phyloP scores from a whole-genome alignment of 2,113 vertebrate genomes.

The Labeo rohita region DNA sequence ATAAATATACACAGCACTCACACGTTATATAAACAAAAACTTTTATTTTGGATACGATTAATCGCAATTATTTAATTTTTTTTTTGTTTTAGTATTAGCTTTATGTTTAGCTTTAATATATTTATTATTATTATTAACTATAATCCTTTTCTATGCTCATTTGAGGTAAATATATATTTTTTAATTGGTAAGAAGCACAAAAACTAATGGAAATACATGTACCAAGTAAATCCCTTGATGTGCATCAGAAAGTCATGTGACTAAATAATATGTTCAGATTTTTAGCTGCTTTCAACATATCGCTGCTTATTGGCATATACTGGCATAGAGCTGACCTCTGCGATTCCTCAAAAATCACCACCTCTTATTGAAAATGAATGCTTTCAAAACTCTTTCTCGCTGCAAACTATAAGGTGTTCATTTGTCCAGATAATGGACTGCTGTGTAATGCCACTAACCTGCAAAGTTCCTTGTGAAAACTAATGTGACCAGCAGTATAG shows the following conservation, averaged over 20 bases:
- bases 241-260: neutral
- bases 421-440: neutral
- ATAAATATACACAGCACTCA: too few species aligned
- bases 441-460: conserved; percentile 79
- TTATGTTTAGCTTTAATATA: too few species aligned
- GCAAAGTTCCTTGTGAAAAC: conserved; percentile 99
- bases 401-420: neutral
- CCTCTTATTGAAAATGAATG: neutral
- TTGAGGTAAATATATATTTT: neutral
- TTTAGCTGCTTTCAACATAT: neutral
- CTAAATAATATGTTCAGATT: neutral
- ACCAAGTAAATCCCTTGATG: neutral
- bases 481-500: conserved; percentile 94
- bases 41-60: too few species aligned
- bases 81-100: too few species aligned
- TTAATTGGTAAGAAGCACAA: neutral
- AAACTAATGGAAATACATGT: neutral
- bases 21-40: too few species aligned
- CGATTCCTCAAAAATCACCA: neutral
- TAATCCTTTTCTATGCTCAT: neutral
- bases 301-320: neutral
- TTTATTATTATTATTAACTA: neutral
- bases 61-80: too few species aligned
- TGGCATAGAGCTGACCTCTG: neutral
- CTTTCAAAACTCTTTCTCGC: neutral